A percentile compares a stretch with the other conserved stretches of the same genome.
phyloP scores from a whole-genome alignment of 2,113 vertebrate species.

The Cephalopholis sonnerati region DNA sequence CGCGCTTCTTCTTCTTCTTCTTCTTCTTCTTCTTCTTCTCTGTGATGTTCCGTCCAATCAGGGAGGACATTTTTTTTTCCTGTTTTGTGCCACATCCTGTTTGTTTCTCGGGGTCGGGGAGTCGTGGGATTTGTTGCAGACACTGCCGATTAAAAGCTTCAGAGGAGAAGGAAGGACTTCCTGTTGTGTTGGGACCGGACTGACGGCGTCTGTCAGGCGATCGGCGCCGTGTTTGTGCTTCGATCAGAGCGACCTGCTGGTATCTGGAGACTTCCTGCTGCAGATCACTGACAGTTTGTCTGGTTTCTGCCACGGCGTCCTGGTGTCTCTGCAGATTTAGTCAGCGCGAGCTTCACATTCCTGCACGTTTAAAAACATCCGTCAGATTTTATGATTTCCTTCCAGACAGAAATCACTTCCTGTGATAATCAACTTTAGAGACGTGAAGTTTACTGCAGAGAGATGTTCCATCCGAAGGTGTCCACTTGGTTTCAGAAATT shows the following conservation, averaged over 20 bases:
- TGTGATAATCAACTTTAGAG: background rate
- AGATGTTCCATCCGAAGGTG: no score
- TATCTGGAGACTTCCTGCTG: no score
- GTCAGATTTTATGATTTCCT: background rate
- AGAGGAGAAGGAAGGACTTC: background rate
- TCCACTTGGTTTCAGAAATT: no score
- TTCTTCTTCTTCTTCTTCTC: conserved; percentile 47
- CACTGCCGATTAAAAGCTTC: conserved; percentile 27
- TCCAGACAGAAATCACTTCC: background rate
- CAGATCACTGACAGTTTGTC: no score
- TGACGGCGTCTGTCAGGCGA: background rate
- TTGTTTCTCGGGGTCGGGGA: background rate
- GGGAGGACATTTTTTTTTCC: background rate
- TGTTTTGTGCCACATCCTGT: conserved; percentile 6
- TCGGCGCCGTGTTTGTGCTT: background rate
- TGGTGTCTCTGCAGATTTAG: background rate
- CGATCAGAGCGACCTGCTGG: no score
- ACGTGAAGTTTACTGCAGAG: background rate
- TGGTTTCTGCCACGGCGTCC: background rate
- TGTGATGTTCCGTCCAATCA: conserved; percentile 45
- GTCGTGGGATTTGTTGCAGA: conserved; percentile 28
- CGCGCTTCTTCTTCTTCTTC: conserved; percentile 60
- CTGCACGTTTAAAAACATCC: conserved; percentile 4
- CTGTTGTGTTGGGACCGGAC: background rate
- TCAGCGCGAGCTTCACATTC: background rate